Evolutionary conservation across 2,797 vertebrate genomes (phyloP).

Genomic region (Melanotaenia boesemani): DNA sequence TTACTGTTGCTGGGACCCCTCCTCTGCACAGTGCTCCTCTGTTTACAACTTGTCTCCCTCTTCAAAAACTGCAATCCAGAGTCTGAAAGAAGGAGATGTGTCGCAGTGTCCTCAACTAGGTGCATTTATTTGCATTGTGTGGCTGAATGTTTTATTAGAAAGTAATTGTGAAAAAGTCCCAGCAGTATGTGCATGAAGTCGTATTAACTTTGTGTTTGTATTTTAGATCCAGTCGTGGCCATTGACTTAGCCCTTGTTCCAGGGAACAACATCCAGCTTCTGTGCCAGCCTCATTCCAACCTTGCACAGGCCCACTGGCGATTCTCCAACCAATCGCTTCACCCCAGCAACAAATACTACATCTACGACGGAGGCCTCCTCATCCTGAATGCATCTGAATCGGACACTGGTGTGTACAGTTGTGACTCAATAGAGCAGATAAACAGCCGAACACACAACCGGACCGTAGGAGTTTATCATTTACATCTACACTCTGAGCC

Average conservation of each 20-base stretch:
- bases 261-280: constrained; percentile 77
- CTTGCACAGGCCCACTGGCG: constrained; percentile 79
- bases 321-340: constrained; percentile 69
- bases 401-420: constrained; percentile 70
- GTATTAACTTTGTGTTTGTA: constrained; percentile 33
- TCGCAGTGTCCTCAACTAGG: constrained; percentile 77
- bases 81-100: constrained; percentile 76
- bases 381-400: constrained; percentile 64
- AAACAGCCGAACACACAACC: constrained; percentile 56
- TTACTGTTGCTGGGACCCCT: constrained; percentile 81
- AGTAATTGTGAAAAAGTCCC: not conserved
- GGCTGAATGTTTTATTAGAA: not conserved
- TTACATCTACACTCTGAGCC: constrained; percentile 49
- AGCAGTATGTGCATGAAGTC: constrained; percentile 2
- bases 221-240: constrained; percentile 63
- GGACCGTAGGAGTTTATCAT: constrained; percentile 66
- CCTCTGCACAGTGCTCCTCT: constrained; percentile 52
- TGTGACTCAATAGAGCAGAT: constrained; percentile 78
- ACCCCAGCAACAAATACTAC: constrained; percentile 73
- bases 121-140: constrained; percentile 33
- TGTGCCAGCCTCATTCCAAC: constrained; percentile 78
- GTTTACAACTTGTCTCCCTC: constrained; percentile 23
- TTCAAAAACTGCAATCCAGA: constrained; percentile 69
- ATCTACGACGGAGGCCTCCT: constrained; percentile 74
- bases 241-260: constrained; percentile 60